Evolutionary conservation across 2,113 vertebrate species (phyloP), one percentile per base, ranked within the genome.

Genomic region (Neotoma lepida): DNA sequence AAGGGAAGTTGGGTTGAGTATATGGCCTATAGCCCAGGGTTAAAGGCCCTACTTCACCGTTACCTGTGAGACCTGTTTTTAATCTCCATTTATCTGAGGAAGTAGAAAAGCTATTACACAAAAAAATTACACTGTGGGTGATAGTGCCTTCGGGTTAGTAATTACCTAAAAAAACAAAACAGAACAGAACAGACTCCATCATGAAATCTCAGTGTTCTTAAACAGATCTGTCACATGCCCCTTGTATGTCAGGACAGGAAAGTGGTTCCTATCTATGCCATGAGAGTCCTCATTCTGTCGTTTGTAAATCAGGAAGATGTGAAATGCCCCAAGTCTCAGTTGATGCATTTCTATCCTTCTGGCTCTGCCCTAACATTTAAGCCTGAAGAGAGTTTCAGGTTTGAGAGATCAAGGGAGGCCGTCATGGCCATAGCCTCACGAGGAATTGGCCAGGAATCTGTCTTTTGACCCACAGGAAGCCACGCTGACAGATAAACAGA

Each of bases 1-100:
- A 54, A 14, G 7, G 14, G 33, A 71, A 12, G 6, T 3, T 14
- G 15, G 64, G 87, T 39, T 6, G 35, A 64, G 54, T 35, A 61
- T 74, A 6, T 86, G 82, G 64, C 39, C 78, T 66, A 33, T 39
- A 9, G 58, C 86, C 41, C 90, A 54, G 46, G 24, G 18, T 64
- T 73, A 30, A 89, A 41, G 24, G 41, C 14, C 39, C 35, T 6
- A 0, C 58, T 51, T 82, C 61, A 58, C 41, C n/a, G 61, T 4
- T 58, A n/a, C 44, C 63, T 63, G 2, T 56, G 22, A 18, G 9
- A 49, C 56, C 30, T 56, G n/a, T 63, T 94, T 81, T 82, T 74
- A 64, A 30, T 71, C 33, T 95, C 84, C 33, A 14, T 94, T 76
- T 94, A 33, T 51, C 63, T 89, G 51, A 81, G 61, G 85, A 70